Evolutionary conservation across 2,888 invertebrate genomes (phyloP), one percentile per base, ranked within the genome.

Genomic region (Dynastes tityus): DNA sequence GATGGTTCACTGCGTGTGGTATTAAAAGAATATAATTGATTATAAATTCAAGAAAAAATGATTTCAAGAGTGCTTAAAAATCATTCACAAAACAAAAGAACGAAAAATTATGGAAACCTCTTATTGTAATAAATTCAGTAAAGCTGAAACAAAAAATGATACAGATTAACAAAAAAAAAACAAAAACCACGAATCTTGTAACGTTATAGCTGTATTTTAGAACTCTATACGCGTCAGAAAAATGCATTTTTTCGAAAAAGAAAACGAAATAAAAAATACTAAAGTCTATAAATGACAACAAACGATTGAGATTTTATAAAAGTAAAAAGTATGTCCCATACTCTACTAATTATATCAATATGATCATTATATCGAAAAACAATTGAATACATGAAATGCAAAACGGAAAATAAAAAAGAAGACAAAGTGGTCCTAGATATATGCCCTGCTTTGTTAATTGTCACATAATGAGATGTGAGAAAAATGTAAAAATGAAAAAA

Each of bases 1-100:
- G 80, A 80, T 81, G 81, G 81, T 81, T 82, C 81, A 81, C 82
- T 82, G 80, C 78, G 78, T 78, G 78, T 8, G 73, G 63, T 68
- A 29, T 68, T 68, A 68, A 22, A 51, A 51, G n/a, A 32, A 8
- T 68, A 67, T 49, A 68, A 68, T 68, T 51, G 37, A 68, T 49
- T 51, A 29, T 16, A 63, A 68, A 63, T 61, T 32, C 45, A 49
- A 61, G 49, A 63, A 11, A 37, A 37, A 74, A 55, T 74, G 73
- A 45, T 74, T 63, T 74, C 49, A 16, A 77, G 76, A 77, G 76
- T 77, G 76, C 76, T 77, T 68, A 77, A 77, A 58, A 63, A 75
- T 29, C 49, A n/a, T 32, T 55, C n/a, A 63, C 63, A 63, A 55
- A 55, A 32, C 0, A 32, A 32, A 32, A 32, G 4, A 32, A 63